Evolutionary conservation across 2,888 invertebrate genomes (phyloP).

Genomic region (Galerucella calmariensis): DNA sequence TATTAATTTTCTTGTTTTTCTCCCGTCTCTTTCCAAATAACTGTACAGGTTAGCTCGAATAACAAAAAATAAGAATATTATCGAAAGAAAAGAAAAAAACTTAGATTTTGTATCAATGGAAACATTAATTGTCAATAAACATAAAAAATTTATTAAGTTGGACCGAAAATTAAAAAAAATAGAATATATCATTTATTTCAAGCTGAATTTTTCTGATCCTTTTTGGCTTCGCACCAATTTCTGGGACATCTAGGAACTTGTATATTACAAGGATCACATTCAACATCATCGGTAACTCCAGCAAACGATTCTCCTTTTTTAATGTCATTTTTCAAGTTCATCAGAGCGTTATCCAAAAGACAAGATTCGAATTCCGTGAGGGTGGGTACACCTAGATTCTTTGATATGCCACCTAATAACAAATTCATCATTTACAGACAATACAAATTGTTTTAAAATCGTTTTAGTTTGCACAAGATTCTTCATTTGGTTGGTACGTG

Average conservation of each 20-base stretch:
- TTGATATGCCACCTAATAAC: constrained; percentile 53
- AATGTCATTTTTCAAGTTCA: constrained; percentile 55
- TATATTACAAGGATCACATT: constrained; percentile 57
- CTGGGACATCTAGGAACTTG: constrained; percentile 54
- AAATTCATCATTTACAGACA: background rate
- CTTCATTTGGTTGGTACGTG: too few species aligned
- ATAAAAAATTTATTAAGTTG: background rate
- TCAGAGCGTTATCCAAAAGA: constrained; percentile 58
- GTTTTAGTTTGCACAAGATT: too few species aligned
- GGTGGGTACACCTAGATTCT: constrained; percentile 60
- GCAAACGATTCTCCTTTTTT: constrained; percentile 57
- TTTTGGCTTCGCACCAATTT: constrained; percentile 46
- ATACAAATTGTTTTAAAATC: too few species aligned
- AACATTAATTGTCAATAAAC: background rate
- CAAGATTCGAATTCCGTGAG: constrained; percentile 60
- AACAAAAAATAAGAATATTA: too few species aligned
- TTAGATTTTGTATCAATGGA: background rate
- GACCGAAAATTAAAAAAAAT: background rate
- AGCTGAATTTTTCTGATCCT: background rate
- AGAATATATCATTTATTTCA: background rate
- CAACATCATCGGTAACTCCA: constrained; percentile 53
- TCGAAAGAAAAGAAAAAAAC: too few species aligned
- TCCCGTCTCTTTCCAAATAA: background rate
- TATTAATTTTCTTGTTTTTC: constrained; percentile 44
- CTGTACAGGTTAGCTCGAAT: background rate